Evolutionary conservation across 2,888 invertebrate species (phyloP).

Genomic region (Eristalis pertinax): DNA sequence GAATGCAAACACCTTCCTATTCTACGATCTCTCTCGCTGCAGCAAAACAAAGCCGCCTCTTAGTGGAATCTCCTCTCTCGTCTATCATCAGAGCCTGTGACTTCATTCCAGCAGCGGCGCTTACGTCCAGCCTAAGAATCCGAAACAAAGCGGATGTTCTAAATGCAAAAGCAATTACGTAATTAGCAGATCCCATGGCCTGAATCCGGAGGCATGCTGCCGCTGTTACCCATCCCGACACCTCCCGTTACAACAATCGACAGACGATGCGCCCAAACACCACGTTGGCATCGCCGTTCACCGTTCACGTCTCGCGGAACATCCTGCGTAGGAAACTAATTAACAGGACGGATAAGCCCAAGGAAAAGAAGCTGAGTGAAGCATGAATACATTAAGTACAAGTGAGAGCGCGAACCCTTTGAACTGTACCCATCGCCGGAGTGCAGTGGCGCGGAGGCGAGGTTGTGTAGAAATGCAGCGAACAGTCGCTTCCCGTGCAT

Average conservation of each 20-base stretch:
- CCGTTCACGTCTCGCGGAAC: not conserved
- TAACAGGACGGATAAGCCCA: constrained; percentile 33
- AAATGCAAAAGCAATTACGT: constrained; percentile 65
- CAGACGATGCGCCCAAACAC: constrained; percentile 32
- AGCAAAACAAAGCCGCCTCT: not conserved
- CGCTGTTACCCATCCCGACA: not conserved
- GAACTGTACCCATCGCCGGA: not conserved
- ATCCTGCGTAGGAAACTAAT: constrained; percentile 65
- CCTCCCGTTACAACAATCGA: constrained; percentile 39
- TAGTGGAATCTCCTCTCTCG: constrained; percentile 30
- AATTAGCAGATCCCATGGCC: constrained; percentile 57
- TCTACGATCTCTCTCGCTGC: too few relatives aligned
- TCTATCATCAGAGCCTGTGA: not conserved
- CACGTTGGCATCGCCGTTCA: not conserved
- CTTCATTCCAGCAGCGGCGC: not conserved
- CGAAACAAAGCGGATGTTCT: constrained; percentile 44
- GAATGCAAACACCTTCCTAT: too few relatives aligned
- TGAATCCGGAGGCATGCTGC: not conserved
- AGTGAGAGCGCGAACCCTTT: constrained; percentile 14
- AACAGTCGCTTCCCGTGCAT: constrained; percentile 44
- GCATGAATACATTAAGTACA: constrained; percentile 49
- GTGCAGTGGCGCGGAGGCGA: not conserved
- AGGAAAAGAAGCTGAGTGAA: not conserved
- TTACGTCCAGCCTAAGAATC: not conserved
- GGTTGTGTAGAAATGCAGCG: constrained; percentile 46